phyloP scores from a whole-genome alignment of 2,888 invertebrate species.

The Acheta domesticus region DNA sequence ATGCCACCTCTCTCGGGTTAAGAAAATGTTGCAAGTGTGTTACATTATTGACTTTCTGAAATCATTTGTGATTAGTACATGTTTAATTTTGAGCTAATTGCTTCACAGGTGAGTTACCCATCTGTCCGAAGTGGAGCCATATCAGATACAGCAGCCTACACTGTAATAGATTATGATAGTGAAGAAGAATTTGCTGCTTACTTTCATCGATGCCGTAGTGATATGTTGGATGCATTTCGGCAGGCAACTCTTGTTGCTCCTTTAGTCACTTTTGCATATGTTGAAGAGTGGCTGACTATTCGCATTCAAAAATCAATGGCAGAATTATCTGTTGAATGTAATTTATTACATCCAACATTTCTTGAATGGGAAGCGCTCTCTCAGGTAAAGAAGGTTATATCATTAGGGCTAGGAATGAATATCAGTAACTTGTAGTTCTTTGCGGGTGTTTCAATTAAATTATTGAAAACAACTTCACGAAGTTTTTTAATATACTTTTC shows the following conservation, averaged over 20 bases:
- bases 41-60: too few species aligned
- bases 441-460: too few species aligned
- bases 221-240: constrained; percentile 72
- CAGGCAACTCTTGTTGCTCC: constrained; percentile 78
- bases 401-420: background rate
- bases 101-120: constrained; percentile 58
- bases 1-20: too few species aligned
- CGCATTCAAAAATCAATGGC: constrained; percentile 65
- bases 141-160: constrained; percentile 61
- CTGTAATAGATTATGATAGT: constrained; percentile 81
- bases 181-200: constrained; percentile 88
- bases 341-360: constrained; percentile 57
- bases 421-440: too few species aligned
- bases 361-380: constrained; percentile 83
- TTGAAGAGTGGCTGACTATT: constrained; percentile 75
- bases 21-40: too few species aligned
- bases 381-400: constrained; percentile 37
- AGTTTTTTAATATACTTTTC: too few species aligned
- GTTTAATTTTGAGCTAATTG: background rate
- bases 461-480: too few species aligned
- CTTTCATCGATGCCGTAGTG: constrained; percentile 75
- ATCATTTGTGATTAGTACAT: too few species aligned
- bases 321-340: constrained; percentile 44
- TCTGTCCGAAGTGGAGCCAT: constrained; percentile 49
- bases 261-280: constrained; percentile 75